phyloP scores from a whole-genome alignment of 2,797 vertebrate genomes.

The Steatocranus sp. region DNA sequence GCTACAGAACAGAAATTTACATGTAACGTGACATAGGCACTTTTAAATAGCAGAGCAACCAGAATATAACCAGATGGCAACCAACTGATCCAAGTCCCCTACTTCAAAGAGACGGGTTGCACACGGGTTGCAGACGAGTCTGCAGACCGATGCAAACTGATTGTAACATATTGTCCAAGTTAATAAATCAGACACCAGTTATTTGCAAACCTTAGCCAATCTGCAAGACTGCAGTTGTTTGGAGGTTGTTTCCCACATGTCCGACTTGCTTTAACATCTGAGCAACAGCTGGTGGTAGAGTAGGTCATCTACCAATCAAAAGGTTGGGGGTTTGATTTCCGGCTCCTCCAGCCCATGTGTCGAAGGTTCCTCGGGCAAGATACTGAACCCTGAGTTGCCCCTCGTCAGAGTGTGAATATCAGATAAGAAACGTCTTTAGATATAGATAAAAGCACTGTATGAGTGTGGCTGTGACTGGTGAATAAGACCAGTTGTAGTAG shows the following conservation, averaged over 20 bases:
- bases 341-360: accelerated
- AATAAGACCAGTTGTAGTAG: not conserved
- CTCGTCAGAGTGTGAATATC: not conserved
- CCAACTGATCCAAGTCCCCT: not conserved
- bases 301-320: not conserved
- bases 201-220: not conserved
- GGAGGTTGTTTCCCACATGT: not conserved
- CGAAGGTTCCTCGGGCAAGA: not conserved
- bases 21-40: not conserved
- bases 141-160: not conserved
- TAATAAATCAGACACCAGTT: not conserved
- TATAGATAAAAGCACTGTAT: not conserved
- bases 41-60: not conserved
- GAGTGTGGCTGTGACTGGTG: not conserved
- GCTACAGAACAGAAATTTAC: not conserved
- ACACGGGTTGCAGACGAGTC: accelerated
- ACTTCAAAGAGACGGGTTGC: not conserved
- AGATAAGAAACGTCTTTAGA: not conserved
- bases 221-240: not conserved
- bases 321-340: not conserved
- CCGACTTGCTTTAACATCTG: not conserved
- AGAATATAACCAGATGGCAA: not conserved
- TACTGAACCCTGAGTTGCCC: not conserved
- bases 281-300: not conserved
- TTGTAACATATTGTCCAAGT: not conserved